Base-by-base conservation (phyloP, 2,113 vertebrate genomes). In the Ctenomys sociabilis region DNA sequence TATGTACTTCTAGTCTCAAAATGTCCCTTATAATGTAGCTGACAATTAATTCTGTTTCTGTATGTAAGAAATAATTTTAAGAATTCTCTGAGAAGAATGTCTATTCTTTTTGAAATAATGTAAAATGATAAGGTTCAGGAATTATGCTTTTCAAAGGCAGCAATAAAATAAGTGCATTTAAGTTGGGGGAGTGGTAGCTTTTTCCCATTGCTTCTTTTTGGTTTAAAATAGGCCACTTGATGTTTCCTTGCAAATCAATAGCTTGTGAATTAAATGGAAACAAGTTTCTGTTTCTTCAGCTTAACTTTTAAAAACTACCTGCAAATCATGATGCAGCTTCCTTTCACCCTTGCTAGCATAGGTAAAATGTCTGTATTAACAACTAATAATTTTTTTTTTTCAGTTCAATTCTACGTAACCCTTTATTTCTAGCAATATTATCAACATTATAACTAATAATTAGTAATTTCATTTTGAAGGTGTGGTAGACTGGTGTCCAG, bases 61-160 rank as follows among this genome's bases (percentile, higher is more conserved):
- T 85, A 1, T 88, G 28, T 57, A 96, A 95, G 63, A 96, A 92
- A 72, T 86, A 83, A 73, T 94, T 73, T 81, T 57, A 0, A 45
- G 82, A 90, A 82, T 84, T 87, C 32, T 85, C 93, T 63, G 84
- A 93, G 61, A 77, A 95, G 59, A 97, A 92, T 80, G 21, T 80
- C 83, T 94, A 57, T 94, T 86, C 40, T 95, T 94, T 88, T 13
- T 45, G 30, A 95, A 40, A 49, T 86, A 28, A 81, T 89, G 17
- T 77, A 37, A 96, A 95, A 88, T 92, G 68, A 90, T 7, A 21
- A 84, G 24, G 72, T 89, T 89, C 85, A 89, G 19, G 28, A 73
- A 68, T 85, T 83, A 66, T 21, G 32, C 37, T 94, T 93, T 93
- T 93, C 68, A 83, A 88, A 93, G 43, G 30, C 30, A 78, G 45